Percentiles rank a stretch among this genome's conserved stretches.
Evolutionary conservation across 2,797 vertebrate genomes (phyloP).

Genomic region (Oryzias sinensis): DNA sequence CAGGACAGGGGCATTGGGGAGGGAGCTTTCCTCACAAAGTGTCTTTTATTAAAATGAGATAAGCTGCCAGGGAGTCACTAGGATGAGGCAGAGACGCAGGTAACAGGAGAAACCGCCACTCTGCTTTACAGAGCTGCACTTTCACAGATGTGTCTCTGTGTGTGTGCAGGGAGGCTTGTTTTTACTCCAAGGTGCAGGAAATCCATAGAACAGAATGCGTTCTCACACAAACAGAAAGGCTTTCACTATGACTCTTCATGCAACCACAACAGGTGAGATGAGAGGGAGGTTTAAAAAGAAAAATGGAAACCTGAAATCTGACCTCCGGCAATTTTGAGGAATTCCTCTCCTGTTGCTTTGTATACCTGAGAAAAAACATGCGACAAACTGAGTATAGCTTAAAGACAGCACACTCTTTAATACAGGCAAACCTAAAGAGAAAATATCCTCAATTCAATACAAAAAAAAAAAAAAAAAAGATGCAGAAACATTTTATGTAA

Average conservation of each 20-base stretch:
- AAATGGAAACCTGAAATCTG: slow-evolving; percentile 64
- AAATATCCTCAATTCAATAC: too few relatives aligned
- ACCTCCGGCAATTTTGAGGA: slow-evolving; percentile 98
- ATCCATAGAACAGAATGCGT: slow-evolving; percentile 44
- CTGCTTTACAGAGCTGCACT: slow-evolving; percentile 34
- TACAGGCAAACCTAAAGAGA: too few relatives aligned
- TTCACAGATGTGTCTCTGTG: slow-evolving; percentile 34
- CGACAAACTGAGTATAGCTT: too few relatives aligned
- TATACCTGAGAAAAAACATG: slow-evolving; percentile 83
- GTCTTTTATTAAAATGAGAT: slow-evolving; percentile 74
- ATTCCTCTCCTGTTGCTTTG: slow-evolving; percentile 96
- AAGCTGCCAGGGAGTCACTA: slow-evolving; percentile 47
- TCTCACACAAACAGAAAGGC: slow-evolving; percentile 38
- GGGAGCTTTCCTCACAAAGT: slow-evolving; percentile 70
- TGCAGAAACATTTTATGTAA: too few relatives aligned
- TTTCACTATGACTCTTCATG: slow-evolving; percentile 35
- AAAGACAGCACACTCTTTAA: too few relatives aligned
- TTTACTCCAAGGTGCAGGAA: slow-evolving; percentile 35
- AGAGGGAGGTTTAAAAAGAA: too few relatives aligned
- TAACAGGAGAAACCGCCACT: slow-evolving; percentile 49
- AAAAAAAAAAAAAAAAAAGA: too few relatives aligned
- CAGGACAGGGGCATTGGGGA: slow-evolving; percentile 9
- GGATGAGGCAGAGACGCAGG: slow-evolving; percentile 55
- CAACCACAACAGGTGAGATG: slow-evolving; percentile 14
- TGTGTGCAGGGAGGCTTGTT: slow-evolving; percentile 6